phyloP scores from a whole-genome alignment of 2,888 invertebrate genomes.

The Eristalis arbustorum region DNA sequence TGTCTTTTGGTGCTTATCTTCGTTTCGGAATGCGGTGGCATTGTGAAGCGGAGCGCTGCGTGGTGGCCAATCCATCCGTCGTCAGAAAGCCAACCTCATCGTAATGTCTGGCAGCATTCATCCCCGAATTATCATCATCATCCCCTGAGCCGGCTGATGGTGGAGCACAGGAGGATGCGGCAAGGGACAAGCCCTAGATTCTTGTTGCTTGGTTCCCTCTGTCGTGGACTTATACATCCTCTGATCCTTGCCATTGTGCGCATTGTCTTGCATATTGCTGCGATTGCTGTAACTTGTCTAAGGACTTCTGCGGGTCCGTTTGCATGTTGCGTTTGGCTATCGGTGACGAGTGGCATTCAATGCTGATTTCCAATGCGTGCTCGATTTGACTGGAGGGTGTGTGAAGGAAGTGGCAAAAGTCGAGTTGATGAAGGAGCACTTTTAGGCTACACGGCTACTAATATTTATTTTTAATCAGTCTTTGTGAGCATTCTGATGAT shows the following conservation, averaged over 20 bases:
- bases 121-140: slow-evolving; percentile 60
- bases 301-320: background rate
- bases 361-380: too few relatives aligned
- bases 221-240: slow-evolving; percentile 36
- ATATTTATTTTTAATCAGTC: too few relatives aligned
- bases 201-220: slow-evolving; percentile 5
- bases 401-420: too few relatives aligned
- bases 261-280: background rate
- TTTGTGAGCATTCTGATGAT: too few relatives aligned
- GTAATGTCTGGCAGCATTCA: slow-evolving; percentile 54
- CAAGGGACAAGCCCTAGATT: background rate
- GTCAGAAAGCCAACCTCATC: slow-evolving; percentile 61
- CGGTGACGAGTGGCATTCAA: background rate
- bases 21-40: slow-evolving; percentile 13
- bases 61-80: slow-evolving; percentile 41
- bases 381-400: too few relatives aligned
- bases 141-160: background rate
- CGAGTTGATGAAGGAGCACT: too few relatives aligned
- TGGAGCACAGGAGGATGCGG: background rate
- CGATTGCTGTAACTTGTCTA: background rate
- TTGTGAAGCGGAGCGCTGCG: slow-evolving; percentile 23
- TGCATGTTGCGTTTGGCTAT: background rate
- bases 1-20: slow-evolving; percentile 27
- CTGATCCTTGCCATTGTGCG: slow-evolving; percentile 29
- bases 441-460: too few relatives aligned